phyloP scores from a whole-genome alignment of 2,888 invertebrate species.

The Julus scanicus region DNA sequence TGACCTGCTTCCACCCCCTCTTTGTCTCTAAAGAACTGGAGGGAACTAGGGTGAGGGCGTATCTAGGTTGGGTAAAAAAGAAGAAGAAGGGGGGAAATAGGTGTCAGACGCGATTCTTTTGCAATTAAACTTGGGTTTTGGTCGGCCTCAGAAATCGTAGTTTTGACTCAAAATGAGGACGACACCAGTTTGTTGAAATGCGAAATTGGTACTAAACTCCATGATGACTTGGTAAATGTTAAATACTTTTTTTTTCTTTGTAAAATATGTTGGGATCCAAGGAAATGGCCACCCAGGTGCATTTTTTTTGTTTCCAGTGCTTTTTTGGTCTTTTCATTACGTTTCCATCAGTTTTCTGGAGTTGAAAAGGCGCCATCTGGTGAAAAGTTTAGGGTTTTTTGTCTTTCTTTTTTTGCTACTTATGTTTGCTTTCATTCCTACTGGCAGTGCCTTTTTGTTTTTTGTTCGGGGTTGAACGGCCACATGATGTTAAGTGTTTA shows the following conservation, averaged over 20 bases:
- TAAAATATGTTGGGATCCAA: background rate
- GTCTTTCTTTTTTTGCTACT: background rate
- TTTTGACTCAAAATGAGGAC: slow-evolving; percentile 9
- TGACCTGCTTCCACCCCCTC: slow-evolving; percentile 25
- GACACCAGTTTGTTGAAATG: background rate
- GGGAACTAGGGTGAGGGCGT: slow-evolving; percentile 30
- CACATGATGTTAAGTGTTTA: background rate
- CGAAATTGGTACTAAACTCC: background rate
- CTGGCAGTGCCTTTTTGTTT: background rate
- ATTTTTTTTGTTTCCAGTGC: background rate
- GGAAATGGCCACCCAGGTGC: background rate
- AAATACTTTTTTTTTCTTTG: background rate
- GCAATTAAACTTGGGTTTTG: slow-evolving; percentile 29
- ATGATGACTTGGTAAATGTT: background rate
- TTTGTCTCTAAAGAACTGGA: background rate
- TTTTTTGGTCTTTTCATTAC: background rate
- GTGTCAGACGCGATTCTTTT: slow-evolving; percentile 26
- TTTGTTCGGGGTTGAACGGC: background rate
- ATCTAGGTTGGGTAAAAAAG: slow-evolving; percentile 34
- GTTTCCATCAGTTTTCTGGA: background rate
- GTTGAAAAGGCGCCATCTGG: background rate
- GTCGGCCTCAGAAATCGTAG: background rate
- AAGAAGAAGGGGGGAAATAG: slow-evolving; percentile 8
- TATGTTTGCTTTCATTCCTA: background rate
- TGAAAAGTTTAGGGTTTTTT: background rate